Conservation (phyloP, 2,888 invertebrate genomes). For the Elysia crispata region DNA sequence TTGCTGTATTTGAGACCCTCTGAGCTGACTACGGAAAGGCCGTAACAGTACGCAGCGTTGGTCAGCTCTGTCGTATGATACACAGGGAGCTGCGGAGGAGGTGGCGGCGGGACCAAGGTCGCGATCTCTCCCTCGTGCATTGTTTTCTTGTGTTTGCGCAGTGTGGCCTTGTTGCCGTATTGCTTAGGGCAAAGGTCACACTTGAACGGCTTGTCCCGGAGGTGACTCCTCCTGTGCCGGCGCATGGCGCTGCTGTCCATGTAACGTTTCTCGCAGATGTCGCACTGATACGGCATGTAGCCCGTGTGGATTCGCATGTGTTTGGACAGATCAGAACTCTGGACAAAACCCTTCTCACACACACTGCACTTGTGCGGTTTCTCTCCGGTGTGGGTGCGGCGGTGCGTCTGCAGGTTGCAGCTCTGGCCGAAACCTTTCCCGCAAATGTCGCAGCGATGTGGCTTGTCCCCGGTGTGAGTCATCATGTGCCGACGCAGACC, state of each 20-base stretch:
- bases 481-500: not conserved
- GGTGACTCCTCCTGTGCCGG: slow-evolving; percentile 20
- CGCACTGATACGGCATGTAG: slow-evolving; percentile 34
- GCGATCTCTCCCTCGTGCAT: too few species aligned
- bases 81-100: not conserved
- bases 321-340: not conserved
- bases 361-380: slow-evolving; percentile 34
- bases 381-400: slow-evolving; percentile 24
- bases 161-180: too few species aligned
- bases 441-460: slow-evolving; percentile 1
- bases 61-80: not conserved
- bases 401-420: slow-evolving; percentile 24
- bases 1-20: too few species aligned
- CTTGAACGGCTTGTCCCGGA: slow-evolving; percentile 30
- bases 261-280: slow-evolving; percentile 34
- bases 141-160: too few species aligned
- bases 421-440: slow-evolving; percentile 20
- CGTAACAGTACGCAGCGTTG: too few species aligned
- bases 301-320: slow-evolving; percentile 35
- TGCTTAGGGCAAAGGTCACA: slow-evolving; percentile 24
- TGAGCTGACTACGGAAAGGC: too few species aligned
- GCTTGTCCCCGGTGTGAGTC: slow-evolving; percentile 22
- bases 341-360: slow-evolving; percentile 17
- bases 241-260: not conserved
- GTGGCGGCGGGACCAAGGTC: not conserved